phyloP scores from a whole-genome alignment of 2,888 invertebrate genomes.

The Embidobia sp. region DNA sequence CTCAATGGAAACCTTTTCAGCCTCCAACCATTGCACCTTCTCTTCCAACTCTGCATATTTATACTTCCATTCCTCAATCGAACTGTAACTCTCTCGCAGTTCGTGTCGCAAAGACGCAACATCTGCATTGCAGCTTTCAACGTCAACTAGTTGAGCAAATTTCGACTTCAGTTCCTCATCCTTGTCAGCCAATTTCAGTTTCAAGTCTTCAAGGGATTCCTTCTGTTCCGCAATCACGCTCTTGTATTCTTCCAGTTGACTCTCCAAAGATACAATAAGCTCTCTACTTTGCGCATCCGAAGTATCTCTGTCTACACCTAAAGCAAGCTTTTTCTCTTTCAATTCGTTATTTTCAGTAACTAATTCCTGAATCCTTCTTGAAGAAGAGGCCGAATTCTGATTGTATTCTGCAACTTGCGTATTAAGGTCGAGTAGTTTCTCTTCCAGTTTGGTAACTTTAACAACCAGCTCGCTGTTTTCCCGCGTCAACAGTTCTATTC shows the following conservation, averaged over 20 bases:
- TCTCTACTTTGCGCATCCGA: neutral
- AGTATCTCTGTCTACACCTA: slow-evolving; percentile 75
- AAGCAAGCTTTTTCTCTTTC: slow-evolving; percentile 59
- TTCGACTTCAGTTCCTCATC: slow-evolving; percentile 76
- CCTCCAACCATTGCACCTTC: slow-evolving; percentile 70
- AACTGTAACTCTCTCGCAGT: slow-evolving; percentile 71
- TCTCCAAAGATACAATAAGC: slow-evolving; percentile 68
- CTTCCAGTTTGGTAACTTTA: slow-evolving; percentile 75
- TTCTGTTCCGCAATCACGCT: slow-evolving; percentile 86
- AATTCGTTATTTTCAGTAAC: slow-evolving; percentile 70
- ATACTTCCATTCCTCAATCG: slow-evolving; percentile 75
- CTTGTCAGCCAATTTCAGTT: slow-evolving; percentile 82
- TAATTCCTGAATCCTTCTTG: slow-evolving; percentile 30
- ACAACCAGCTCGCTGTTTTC: slow-evolving; percentile 77
- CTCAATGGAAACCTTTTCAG: slow-evolving; percentile 83
- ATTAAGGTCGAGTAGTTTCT: slow-evolving; percentile 68
- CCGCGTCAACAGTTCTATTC: slow-evolving; percentile 72
- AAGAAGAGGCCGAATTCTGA: no score
- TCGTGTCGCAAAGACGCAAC: slow-evolving; percentile 68
- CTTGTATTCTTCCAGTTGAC: slow-evolving; percentile 81
- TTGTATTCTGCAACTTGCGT: slow-evolving; percentile 36
- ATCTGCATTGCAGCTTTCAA: slow-evolving; percentile 67
- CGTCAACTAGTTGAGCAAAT: slow-evolving; percentile 78
- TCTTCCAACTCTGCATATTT: slow-evolving; percentile 74
- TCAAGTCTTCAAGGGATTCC: slow-evolving; percentile 83